Evolutionary conservation across 2,113 vertebrate species (phyloP), one percentile per base, ranked within the genome.

Genomic region (Rhea americana): DNA sequence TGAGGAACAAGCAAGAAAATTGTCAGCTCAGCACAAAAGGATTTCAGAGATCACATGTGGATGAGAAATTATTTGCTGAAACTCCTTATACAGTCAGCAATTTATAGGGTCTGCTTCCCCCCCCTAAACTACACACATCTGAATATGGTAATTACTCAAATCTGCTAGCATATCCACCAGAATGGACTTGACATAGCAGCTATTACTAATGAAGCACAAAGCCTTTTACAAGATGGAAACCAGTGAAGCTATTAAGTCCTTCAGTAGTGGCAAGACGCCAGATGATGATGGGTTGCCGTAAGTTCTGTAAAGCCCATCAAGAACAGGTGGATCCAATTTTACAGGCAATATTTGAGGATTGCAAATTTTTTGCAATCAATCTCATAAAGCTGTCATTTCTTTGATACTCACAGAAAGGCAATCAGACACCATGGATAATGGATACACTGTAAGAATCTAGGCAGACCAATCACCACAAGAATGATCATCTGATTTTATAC

Each of bases 121-220:
- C 48, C 43, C 72, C 3, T 1, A 58, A 82, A 82, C 89, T 66
- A 51, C 58, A 85, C n/a, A 63, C 51, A 74, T 72, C 82, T 48
- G 1, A 82, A 83, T 78, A 82, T 30, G 56, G 83, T 78, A 91
- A 94, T 94, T 66, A 87, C 90, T 66, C 39, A 79, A 85, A 92
- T 87, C 59, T 83, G 66, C 87, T 76, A 88, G 41, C 47, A 25
- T 90, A 93, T 58, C 80, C 82, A 76, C 82, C 56, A 63, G 79
- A 73, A 91, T 12, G 56, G 87, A 90, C 82, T 66, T 78, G 87
- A 88, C 91, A 83, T 9, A 87, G 91, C 85, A 92, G 79, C 89
- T 81, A 75, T 68, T 55, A 43, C 72, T 83, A 78, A 2, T 24
- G 76, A 96, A 93, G 85, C 1, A 0, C 68, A 92, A 94, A 89